Evolutionary conservation across 2,113 vertebrate genomes (phyloP).

Genomic region (Mustela lutreola): DNA sequence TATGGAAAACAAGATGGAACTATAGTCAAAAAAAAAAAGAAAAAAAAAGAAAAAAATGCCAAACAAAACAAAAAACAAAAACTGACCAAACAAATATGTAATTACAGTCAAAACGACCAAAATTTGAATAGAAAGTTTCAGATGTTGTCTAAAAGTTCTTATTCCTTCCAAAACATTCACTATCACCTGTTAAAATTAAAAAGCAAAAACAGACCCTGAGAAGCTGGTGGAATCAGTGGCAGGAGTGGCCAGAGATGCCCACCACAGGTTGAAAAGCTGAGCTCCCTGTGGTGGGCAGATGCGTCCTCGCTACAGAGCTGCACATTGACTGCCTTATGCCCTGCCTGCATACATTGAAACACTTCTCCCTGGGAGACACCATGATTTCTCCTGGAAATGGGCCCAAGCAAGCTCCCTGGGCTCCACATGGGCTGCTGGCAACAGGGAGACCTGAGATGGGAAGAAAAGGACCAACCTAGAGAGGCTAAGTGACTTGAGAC

Average conservation of each 20-base stretch:
- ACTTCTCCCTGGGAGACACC: not conserved
- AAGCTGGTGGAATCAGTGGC: not conserved
- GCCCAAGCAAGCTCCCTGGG: not conserved
- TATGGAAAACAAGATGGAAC: not conserved
- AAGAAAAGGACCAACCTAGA: not conserved
- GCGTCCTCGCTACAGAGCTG: not conserved
- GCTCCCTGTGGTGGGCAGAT: not conserved
- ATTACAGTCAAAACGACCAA: not conserved
- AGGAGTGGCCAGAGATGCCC: not conserved
- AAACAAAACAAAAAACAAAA: not conserved
- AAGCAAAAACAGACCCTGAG: not conserved
- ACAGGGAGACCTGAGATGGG: not conserved
- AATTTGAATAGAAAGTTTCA: slow-evolving; percentile 19
- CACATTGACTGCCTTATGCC: not conserved
- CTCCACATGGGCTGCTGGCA: not conserved
- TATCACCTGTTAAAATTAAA: slow-evolving; percentile 53
- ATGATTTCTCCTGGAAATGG: not conserved
- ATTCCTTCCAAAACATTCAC: slow-evolving; percentile 9
- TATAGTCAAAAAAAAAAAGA: slow-evolving; percentile 4
- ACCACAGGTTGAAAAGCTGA: too few relatives aligned
- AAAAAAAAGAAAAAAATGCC: not conserved
- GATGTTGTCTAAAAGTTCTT: not conserved
- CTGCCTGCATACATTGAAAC: not conserved
- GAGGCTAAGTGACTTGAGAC: not conserved
- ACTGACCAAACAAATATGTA: not conserved